Evolutionary conservation across 2,113 vertebrate species (phyloP), one percentile per base, ranked within the genome.

Genomic region (Ceyx melanurus): DNA sequence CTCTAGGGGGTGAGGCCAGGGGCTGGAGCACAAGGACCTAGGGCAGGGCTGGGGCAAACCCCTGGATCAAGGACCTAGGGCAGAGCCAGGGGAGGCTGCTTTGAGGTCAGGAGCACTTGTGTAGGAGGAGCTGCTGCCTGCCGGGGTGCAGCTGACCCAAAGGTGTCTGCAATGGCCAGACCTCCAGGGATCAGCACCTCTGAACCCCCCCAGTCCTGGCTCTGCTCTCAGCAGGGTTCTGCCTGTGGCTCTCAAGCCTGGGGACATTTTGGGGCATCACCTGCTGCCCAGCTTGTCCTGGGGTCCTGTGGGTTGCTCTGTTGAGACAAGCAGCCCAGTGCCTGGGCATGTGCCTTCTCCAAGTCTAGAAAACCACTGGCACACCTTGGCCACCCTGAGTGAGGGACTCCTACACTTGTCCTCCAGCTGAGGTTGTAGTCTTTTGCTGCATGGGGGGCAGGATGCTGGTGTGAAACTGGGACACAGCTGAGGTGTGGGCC

Each of bases 311-410:
- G 7, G 7, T 11, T 8, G 40, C 19, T 4, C 37, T 9, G 13
- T 12, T n/a, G 73, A 40, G 67, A 42, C 2, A 12, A 58, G 43
- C 37, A 20, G 65, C 22, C 10, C 51, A 21, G 4, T 4, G 28
- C 17, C 46, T 21, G 67, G 33, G 56, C 5, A 1, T 2, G 25
- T 42, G 64, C 58, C 67, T 68, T 46, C 54, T 50, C 77, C 37
- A 3, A 20, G 50, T 6, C 45, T 50, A 53, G 42, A 46, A 83
- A 13, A 51, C 3, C 31, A 2, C 11, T 28, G 14, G 45, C 9
- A 9, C 5, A 3, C 14, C 15, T 40, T 1, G 8, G n/a, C 28
- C 37, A 14, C 8, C 1, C 33, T 1, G 10, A 9, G 40, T 1
- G 11, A 23, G 21, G 31, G 3, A 11, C 21, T n/a, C 5, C 58